Evolutionary conservation across 1,140 invertebrate genomes (phyloP).

Genomic region (Hylyphantes graminicola): DNA sequence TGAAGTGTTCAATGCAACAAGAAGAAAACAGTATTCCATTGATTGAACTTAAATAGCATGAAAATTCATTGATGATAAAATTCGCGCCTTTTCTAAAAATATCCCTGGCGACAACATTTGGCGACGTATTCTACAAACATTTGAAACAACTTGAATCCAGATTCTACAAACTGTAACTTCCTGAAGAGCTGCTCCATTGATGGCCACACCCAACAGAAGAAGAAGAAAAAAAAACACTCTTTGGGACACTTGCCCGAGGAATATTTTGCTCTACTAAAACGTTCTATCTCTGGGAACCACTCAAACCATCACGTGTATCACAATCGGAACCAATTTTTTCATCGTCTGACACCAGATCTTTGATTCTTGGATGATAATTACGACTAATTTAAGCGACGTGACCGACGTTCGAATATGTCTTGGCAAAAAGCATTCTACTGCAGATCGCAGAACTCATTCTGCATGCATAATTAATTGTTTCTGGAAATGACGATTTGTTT

Average conservation of each 20-base stretch:
- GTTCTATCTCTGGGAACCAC: slow-evolving; percentile 25
- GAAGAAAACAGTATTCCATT: too few relatives aligned
- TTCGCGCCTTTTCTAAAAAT: too few relatives aligned
- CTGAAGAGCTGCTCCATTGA: slow-evolving; percentile 1
- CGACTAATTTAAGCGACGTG: slow-evolving; percentile 43
- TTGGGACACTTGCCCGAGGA: slow-evolving; percentile 8
- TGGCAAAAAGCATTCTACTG: too few relatives aligned
- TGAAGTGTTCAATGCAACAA: too few relatives aligned
- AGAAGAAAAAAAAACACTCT: not conserved
- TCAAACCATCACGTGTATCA: slow-evolving; percentile 27
- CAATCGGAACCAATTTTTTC: slow-evolving; percentile 26
- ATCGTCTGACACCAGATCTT: not conserved
- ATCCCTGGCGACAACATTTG: slow-evolving; percentile 1
- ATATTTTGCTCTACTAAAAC: slow-evolving; percentile 10
- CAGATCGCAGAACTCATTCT: too few relatives aligned
- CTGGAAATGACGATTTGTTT: too few relatives aligned
- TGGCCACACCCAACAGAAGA: slow-evolving; percentile 32
- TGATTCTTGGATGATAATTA: slow-evolving; percentile 24
- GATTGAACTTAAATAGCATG: too few relatives aligned
- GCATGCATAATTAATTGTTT: too few relatives aligned
- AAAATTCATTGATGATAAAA: too few relatives aligned
- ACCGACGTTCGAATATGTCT: slow-evolving; percentile 9
- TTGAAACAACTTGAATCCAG: slow-evolving; percentile 5
- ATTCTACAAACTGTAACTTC: slow-evolving; percentile 8
- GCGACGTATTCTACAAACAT: slow-evolving; percentile 11